These are phyloP conservation scores for Riparia riparia DNA, from an alignment of 2,113 vertebrate species.

Conservation along the genomic window DNA sequence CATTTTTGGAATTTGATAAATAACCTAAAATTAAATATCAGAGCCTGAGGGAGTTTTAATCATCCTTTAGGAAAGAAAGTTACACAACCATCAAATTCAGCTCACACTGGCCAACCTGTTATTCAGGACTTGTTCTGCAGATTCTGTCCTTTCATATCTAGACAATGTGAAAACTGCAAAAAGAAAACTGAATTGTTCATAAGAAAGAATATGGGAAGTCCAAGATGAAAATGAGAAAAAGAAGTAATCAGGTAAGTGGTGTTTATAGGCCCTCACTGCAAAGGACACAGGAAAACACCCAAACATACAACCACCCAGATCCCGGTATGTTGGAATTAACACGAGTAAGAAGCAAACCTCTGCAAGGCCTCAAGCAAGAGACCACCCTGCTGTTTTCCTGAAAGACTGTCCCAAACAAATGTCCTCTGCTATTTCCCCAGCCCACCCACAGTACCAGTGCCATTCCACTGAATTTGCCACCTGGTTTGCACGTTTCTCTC, in stretches of 20 bases:
- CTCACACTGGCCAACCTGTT: background rate
- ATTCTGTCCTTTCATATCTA: background rate
- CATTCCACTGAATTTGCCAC: background rate
- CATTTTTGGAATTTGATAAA: background rate
- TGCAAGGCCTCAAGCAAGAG: background rate
- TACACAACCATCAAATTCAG: background rate
- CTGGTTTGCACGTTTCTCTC: background rate
- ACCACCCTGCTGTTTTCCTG: background rate
- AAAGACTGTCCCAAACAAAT: background rate
- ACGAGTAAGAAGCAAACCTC: background rate
- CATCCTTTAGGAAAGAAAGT: background rate
- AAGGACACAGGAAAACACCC: background rate
- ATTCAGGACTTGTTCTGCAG: background rate
- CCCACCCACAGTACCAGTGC: fast-evolving
- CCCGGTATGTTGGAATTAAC: background rate
- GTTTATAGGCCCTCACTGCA: background rate
- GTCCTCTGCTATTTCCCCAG: background rate
- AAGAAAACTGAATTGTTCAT: background rate
- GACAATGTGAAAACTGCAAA: background rate
- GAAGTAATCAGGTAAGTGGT: background rate
- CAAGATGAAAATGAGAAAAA: background rate
- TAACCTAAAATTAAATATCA: background rate
- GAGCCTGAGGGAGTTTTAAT: background rate
- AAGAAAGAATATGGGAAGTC: background rate
- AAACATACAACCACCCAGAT: background rate